phyloP scores from a whole-genome alignment of 1,140 invertebrate species.

The Rhizoglyphus robini region DNA sequence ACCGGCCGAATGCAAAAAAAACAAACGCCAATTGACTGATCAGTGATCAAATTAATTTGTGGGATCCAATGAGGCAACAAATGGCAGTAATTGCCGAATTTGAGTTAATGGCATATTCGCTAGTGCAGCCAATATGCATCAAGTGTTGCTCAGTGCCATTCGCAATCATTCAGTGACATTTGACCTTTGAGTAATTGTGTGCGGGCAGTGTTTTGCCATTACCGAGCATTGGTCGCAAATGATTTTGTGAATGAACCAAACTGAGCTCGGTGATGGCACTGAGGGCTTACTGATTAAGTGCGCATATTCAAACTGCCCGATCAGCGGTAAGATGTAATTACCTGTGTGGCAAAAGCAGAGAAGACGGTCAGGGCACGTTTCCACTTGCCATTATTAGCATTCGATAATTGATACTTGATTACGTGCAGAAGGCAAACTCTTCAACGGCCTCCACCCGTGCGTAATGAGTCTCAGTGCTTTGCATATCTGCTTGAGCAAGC shows the following conservation, averaged over 20 bases:
- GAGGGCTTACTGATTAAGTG: neutral
- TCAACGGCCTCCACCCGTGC: constrained; percentile 3
- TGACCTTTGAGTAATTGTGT: neutral
- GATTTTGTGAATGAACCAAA: constrained; percentile 8
- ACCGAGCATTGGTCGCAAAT: neutral
- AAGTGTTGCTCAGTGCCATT: neutral
- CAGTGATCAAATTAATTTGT: too few relatives aligned
- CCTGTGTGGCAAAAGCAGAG: neutral
- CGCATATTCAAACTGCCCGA: neutral
- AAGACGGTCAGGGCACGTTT: constrained; percentile 5
- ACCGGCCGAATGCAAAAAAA: too few relatives aligned
- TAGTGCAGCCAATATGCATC: too few relatives aligned
- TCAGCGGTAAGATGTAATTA: constrained; percentile 8
- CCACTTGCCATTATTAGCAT: constrained; percentile 11
- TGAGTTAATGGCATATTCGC: too few relatives aligned
- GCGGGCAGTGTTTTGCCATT: neutral
- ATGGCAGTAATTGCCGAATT: too few relatives aligned
- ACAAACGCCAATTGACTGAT: too few relatives aligned
- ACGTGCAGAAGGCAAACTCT: constrained; percentile 1
- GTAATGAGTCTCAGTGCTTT: neutral
- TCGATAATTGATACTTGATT: constrained; percentile 14
- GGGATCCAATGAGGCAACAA: too few relatives aligned
- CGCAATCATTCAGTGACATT: constrained; percentile 5
- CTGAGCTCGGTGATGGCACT: neutral
- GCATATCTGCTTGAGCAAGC: neutral